These are phyloP conservation scores for Dryadula phaetusa DNA, from an alignment of 2,888 invertebrate genomes.

Conservation along the genomic window DNA sequence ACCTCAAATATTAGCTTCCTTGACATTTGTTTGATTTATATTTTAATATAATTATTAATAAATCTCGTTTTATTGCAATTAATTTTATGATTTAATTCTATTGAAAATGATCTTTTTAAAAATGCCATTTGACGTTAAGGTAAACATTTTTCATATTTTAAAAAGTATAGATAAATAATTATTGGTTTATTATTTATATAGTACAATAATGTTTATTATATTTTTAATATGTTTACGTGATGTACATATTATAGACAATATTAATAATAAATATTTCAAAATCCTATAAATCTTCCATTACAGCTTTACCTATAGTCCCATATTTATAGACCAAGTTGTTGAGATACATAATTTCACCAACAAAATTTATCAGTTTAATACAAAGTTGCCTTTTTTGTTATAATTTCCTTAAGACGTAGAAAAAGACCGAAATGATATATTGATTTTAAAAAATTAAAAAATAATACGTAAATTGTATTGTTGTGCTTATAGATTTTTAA, in stretches of 20 bases:
- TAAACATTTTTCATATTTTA: neutral
- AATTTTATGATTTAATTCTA: neutral
- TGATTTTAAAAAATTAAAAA: neutral
- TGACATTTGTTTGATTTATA: neutral
- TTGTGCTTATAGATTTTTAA: slow-evolving; percentile 10
- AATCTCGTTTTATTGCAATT: neutral
- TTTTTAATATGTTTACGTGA: neutral
- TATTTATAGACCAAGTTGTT: slow-evolving; percentile 11
- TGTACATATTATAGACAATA: slow-evolving; percentile 14
- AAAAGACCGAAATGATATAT: neutral
- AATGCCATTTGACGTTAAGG: neutral
- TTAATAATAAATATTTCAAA: slow-evolving; percentile 23
- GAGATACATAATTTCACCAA: neutral
- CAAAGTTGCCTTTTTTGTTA: neutral
- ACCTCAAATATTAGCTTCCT: slow-evolving; percentile 40
- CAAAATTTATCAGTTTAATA: neutral
- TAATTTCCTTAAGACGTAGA: neutral
- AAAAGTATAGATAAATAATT: neutral
- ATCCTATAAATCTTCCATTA: slow-evolving; percentile 24
- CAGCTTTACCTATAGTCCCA: slow-evolving; percentile 22
- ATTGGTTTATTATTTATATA: slow-evolving; percentile 8
- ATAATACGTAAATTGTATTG: slow-evolving; percentile 5
- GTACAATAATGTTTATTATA: neutral
- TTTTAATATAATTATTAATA: neutral
- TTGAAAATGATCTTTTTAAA: neutral